Evolutionary conservation across 2,113 vertebrate genomes (phyloP).

Genomic region (Myrmecophaga tridactyla): DNA sequence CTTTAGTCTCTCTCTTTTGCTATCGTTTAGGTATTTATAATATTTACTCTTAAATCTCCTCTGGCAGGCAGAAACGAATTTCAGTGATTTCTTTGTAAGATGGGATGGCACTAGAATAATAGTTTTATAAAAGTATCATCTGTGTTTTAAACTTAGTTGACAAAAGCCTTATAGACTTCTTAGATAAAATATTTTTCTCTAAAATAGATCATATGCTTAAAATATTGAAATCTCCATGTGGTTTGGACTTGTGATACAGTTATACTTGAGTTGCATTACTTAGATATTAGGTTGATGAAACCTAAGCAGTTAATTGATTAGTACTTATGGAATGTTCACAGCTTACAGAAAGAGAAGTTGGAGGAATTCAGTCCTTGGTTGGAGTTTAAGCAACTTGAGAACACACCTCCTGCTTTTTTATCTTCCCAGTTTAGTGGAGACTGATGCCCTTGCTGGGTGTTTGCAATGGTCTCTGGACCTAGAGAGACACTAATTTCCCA

Average conservation of each 20-base stretch:
- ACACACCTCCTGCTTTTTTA: neutral
- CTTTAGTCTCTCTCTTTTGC: neutral
- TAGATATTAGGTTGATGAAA: neutral
- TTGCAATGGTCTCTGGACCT: neutral
- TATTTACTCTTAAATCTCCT: neutral
- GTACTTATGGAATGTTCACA: neutral
- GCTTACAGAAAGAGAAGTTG: neutral
- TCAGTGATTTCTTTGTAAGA: neutral
- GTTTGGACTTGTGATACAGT: neutral
- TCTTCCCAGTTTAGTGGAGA: neutral
- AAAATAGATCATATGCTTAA: neutral
- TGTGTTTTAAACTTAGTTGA: neutral
- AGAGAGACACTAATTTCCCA: neutral
- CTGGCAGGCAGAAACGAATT: neutral
- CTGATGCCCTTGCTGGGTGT: neutral
- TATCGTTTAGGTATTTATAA: neutral
- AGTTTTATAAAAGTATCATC: neutral
- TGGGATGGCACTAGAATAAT: neutral
- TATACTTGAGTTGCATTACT: neutral
- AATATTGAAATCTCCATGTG: neutral
- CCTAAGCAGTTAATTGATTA: neutral
- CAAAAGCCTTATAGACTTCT: neutral
- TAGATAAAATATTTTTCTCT: neutral
- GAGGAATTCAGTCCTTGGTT: neutral
- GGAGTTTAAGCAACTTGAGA: neutral